Base-by-base conservation (phyloP, 1,140 invertebrate species). In the Batillaria attramentaria region DNA sequence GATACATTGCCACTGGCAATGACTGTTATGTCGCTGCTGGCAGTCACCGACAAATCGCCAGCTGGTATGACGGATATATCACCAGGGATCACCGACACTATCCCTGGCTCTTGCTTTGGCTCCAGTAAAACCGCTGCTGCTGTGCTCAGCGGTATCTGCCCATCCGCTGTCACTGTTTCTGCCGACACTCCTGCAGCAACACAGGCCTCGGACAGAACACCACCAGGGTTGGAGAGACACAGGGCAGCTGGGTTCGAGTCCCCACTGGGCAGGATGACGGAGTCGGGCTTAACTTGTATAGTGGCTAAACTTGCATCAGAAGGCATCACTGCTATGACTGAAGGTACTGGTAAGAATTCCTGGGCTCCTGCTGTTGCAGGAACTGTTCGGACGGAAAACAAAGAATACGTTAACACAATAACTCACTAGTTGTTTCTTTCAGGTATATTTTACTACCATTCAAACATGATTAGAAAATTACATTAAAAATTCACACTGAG, bases 71-170 rank as follows among this genome's bases (percentile, higher is more conserved):
- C 57, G 0, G 57, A 31, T 31, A 62, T 10, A 8, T 28, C 13
- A 72, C 33, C 70, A 28, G 24, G 2, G 5, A 50, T 13, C 70
- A 46, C 10, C 31, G 57, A 24, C 10, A 62, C 57, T 18, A 62
- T n/a, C 39, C 28, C 31, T 10, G 42, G 33, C n/a, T 75, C 54
- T 57, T 75, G 54, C 39, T 62, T 75, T 16, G 73, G 73, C 73
- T 75, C 54, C 10, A 75, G 57, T 13, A 62, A 20, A 16, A 75
- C 50, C 16, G 28, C 28, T 28, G 13, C 57, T 43, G 41, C 20
- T 2, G 33, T 35, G 13, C n/a, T 24, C n/a, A 75, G 20, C 18
- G 37, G 37, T 20, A 62, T 3, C 54, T 54, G 46, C 18, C 57
- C 57, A 6, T 75, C 73, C 39, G 62, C 6, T 8, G 35, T 6